A percentile compares a stretch with the other conserved stretches of the same genome.
Evolutionary conservation across 2,113 vertebrate genomes (phyloP).

Genomic region (Tragulus kanchil): DNA sequence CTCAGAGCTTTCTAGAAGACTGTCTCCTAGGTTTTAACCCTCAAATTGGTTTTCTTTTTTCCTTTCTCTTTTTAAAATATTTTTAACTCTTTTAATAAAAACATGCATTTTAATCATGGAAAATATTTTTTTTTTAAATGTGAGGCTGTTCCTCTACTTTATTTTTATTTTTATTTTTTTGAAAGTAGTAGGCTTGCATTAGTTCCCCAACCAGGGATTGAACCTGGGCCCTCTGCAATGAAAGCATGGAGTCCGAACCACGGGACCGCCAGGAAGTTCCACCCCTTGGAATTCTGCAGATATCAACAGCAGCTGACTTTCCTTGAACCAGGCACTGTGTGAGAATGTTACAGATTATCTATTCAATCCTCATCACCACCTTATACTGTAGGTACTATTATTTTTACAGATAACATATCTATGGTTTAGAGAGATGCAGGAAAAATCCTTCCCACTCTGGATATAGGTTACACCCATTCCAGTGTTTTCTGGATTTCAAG

Average conservation of each 20-base stretch:
- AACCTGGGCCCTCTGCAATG: not conserved
- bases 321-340: not conserved
- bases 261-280: not conserved
- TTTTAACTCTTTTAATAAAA: constrained; percentile 39
- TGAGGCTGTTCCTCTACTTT: not conserved
- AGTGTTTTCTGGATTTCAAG: not conserved
- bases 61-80: not conserved
- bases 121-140: not conserved
- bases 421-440: not conserved
- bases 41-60: not conserved
- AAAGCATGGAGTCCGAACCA: not conserved
- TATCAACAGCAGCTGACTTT: not conserved
- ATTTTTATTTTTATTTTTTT: not conserved
- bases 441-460: not conserved
- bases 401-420: not conserved
- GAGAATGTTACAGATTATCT: not conserved
- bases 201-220: not conserved
- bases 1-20: not conserved
- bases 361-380: not conserved
- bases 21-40: not conserved
- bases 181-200: not conserved
- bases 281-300: not conserved
- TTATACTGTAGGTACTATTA: not conserved
- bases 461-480: not conserved
- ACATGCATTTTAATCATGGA: not conserved